Evolutionary conservation across 1,140 invertebrate species (phyloP), one percentile per base, ranked within the genome.

Genomic region (Leptinotarsa defecta): DNA sequence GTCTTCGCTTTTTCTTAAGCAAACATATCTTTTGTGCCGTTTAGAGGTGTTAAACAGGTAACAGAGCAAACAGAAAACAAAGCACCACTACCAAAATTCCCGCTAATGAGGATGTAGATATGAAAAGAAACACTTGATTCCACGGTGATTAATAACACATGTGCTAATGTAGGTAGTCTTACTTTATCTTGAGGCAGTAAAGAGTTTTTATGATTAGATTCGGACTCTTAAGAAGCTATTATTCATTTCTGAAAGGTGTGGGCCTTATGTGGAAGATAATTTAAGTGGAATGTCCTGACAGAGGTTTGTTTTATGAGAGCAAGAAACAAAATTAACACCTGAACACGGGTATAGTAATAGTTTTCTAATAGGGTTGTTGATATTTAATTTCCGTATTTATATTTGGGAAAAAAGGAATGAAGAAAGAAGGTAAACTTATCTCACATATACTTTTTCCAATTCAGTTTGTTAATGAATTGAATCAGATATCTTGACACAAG

Each of bases 111-210:
- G 15, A 57, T 57, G 52, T 57, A 57, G 52, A 57, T 57, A 57
- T n/a, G 52, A 57, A 57, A 57, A 57, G 52, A 57, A 57, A 57
- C 52, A 57, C 52, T 57, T 57, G 52, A 17, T 57, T 57, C n/a
- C 13, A 57, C 52, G n/a, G 52, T 57, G 52, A 57, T 57, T 57
- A 57, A 57, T 57, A 57, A 57, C 15, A 57, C n/a, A 57, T 57
- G 52, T 57, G 52, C 52, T 57, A 57, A 57, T 57, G 52, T 57
- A 57, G 52, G 17, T 57, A 57, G 52, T 15, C 17, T 15, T 17
- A 57, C 52, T 57, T 57, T n/a, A 57, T 57, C 52, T 57, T n/a
- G 17, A 57, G n/a, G n/a, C 52, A 15, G n/a, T 8, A 5, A 57
- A 57, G n/a, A 5, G 15, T 15, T 57, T 57, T 19, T 17, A 57